Evolutionary conservation across 1,140 invertebrate genomes (phyloP), one percentile per base, ranked within the genome.

Genomic region (Notospermus geniculatus): DNA sequence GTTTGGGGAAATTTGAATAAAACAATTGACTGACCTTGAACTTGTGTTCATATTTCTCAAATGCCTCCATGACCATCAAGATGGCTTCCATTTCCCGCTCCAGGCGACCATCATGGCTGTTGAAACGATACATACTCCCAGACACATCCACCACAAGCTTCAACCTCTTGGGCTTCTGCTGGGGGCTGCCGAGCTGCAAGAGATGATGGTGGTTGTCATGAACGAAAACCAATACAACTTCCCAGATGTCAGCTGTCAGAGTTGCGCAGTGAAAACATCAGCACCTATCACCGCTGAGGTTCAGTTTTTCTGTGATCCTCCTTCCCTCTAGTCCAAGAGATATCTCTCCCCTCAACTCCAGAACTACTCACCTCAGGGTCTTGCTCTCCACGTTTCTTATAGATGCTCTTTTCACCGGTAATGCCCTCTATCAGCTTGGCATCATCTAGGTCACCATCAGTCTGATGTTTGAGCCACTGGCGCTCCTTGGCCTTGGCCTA

Each of bases 81-180:
- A 92, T 89, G 0, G 93, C 91, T 80, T 98, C 95, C 83, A 98
- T 86, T 69, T 95, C 89, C 66, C 93, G 85, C 77, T 97, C 91
- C 46, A 98, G 84, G 57, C 96, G 86, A 17, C 91, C 89, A 83
- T 98, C 96, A 79, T 95, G 93, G 0, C 91, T 88, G 79, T 96
- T 95, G 73, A 96, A 96, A 9, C 92, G 88, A 76, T 98, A 98
- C 95, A 97, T 98, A 62, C 92, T 95, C 1, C 94, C 95, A 5
- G 78, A 80, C 0, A 97, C 92, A 82, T 98, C 95, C 0, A 94
- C 88, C 4, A 97, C 86, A 0, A 98, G 82, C 62, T 90, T 86
- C n/a, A 98, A 83, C 22, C 70, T 80, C 79, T 98, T 98, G 0
- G 95, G 93, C 74, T 91, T 92, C 59, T 91, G 85, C 66, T 91